A percentile compares a stretch with the other conserved stretches of the same genome.
phyloP scores from a whole-genome alignment of 2,113 vertebrate species.

The Istiophorus platypterus region DNA sequence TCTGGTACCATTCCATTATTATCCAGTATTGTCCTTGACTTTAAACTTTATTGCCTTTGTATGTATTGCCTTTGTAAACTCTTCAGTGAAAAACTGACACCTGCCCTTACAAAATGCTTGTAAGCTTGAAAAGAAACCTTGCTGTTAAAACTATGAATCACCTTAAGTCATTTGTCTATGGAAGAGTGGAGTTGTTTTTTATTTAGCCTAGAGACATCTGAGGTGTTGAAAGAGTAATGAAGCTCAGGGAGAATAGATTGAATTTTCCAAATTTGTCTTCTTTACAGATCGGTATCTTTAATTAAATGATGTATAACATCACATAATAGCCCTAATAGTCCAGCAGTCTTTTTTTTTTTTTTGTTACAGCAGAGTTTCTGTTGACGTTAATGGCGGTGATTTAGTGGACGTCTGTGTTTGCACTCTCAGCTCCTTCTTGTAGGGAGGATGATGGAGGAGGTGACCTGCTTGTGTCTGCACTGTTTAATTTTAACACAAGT shows the following conservation, averaged over 20 bases:
- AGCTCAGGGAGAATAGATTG: not conserved
- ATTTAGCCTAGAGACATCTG: not conserved
- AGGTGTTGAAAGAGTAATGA: not conserved
- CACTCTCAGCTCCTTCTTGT: conserved; percentile 33
- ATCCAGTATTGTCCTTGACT: not conserved
- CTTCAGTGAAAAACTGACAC: not conserved
- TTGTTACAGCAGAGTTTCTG: conserved; percentile 8
- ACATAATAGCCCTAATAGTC: conserved; percentile 9
- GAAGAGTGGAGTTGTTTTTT: not conserved
- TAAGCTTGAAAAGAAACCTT: not conserved
- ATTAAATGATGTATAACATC: conserved; percentile 16
- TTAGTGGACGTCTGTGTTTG: conserved; percentile 62
- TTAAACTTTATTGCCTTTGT: not conserved
- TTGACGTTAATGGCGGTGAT: conserved; percentile 52
- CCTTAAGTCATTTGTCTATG: not conserved
- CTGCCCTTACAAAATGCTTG: not conserved
- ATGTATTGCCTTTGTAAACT: not conserved
- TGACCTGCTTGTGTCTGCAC: conserved; percentile 57
- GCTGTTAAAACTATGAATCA: not conserved
- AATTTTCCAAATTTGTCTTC: not conserved
- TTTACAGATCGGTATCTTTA: not conserved
- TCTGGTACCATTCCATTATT: not conserved
- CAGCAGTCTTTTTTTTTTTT: conserved; percentile 2
- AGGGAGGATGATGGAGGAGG: conserved; percentile 66
- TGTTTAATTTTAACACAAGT: conserved; percentile 74